Conservation (phyloP, 2,888 invertebrate genomes). For the Limnephilus auricula region DNA sequence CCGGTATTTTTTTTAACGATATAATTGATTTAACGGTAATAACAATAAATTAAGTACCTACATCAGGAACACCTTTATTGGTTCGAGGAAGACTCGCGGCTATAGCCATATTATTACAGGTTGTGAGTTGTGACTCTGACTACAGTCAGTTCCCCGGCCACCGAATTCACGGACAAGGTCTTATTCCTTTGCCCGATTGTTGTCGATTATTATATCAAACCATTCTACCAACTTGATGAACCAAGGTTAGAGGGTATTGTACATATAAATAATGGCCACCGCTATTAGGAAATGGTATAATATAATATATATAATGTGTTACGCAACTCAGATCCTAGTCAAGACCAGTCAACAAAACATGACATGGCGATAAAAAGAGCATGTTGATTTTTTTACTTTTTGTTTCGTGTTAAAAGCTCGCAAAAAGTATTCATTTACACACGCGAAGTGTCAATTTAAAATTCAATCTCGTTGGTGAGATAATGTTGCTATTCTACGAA, state of each 20-base stretch:
- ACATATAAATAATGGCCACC: neutral
- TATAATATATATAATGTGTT: neutral
- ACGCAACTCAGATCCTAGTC: neutral
- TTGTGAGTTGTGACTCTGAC: neutral
- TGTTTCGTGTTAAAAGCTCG: neutral
- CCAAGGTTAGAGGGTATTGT: slow-evolving; percentile 2
- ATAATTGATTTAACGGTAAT: too few relatives aligned
- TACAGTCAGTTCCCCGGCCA: neutral
- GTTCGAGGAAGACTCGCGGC: neutral
- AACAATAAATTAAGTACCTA: neutral
- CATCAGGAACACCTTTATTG: neutral
- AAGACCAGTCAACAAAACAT: neutral
- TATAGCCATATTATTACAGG: neutral
- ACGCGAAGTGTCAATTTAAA: neutral
- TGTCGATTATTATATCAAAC: neutral
- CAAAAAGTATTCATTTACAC: neutral
- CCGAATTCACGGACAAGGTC: neutral
- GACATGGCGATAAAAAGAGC: neutral
- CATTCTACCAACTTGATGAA: neutral
- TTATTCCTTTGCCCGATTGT: neutral
- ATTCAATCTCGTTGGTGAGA: neutral
- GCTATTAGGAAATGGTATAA: neutral
- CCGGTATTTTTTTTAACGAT: neutral
- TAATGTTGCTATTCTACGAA: neutral
- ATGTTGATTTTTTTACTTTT: neutral